phyloP scores from a whole-genome alignment of 2,113 vertebrate genomes.

The Nesospiza acunhae region DNA sequence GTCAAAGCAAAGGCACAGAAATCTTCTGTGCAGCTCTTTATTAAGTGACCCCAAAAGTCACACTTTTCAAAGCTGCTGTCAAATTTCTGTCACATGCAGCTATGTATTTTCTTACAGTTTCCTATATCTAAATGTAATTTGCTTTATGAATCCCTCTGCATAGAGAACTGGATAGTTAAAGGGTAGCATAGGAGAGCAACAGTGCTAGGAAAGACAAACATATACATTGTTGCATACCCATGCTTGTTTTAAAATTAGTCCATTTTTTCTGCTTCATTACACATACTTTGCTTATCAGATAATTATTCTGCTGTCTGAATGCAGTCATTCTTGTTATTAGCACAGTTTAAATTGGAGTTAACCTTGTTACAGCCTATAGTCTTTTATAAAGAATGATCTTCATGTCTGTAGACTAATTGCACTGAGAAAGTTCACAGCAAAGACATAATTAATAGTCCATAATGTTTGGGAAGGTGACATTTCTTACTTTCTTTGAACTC shows the following conservation, averaged over 20 bases:
- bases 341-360: conserved; percentile 64
- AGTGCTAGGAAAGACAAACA: background rate
- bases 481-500: conserved; percentile 68
- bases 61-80: background rate
- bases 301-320: conserved; percentile 35
- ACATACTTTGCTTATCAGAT: conserved; percentile 30
- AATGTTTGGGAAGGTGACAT: conserved; percentile 76
- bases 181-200: background rate
- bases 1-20: background rate
- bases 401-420: conserved; percentile 56
- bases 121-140: background rate
- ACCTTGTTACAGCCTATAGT: conserved; percentile 56
- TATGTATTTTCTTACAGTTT: background rate
- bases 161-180: background rate
- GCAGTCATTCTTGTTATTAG: conserved; percentile 54
- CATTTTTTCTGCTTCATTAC: conserved; percentile 29
- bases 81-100: background rate
- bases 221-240: background rate
- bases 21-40: background rate
- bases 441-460: conserved; percentile 68
- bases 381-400: conserved; percentile 68
- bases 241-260: conserved; percentile 7
- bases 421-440: conserved; percentile 51
- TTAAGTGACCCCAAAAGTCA: background rate
- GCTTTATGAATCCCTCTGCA: background rate